A percentile compares a stretch with the other conserved stretches of the same genome.
Conservation (phyloP, 2,113 vertebrate genomes). For the Paedocypris sp. region DNA sequence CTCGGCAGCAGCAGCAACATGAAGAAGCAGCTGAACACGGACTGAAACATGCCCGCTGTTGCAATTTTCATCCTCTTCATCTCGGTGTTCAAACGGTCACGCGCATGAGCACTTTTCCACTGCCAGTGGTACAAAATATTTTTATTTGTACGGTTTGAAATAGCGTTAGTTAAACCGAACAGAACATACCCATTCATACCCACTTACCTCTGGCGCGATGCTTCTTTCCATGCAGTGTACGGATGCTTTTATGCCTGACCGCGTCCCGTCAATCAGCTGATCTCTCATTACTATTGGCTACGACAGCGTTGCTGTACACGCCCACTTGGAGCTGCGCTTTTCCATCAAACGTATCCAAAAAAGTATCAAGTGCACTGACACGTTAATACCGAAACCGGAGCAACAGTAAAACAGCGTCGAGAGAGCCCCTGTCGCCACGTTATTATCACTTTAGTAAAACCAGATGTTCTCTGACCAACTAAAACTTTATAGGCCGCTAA, state of each 20-base stretch:
- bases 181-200: too few relatives aligned
- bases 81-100: too few relatives aligned
- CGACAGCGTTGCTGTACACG: neutral
- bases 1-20: slow-evolving; percentile 48
- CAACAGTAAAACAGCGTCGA: neutral
- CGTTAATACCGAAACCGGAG: neutral
- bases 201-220: neutral
- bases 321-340: neutral
- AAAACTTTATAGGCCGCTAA: neutral
- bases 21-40: slow-evolving; percentile 38
- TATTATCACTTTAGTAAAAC: neutral
- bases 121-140: neutral
- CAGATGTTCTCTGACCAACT: neutral
- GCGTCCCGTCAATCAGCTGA: neutral
- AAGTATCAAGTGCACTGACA: too few relatives aligned
- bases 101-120: neutral
- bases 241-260: neutral
- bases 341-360: neutral
- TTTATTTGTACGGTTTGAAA: too few relatives aligned
- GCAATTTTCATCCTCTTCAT: too few relatives aligned
- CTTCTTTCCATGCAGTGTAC: neutral
- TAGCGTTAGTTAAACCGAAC: too few relatives aligned
- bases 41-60: slow-evolving; percentile 52
- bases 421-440: neutral
- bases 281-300: neutral